Base-by-base conservation (phyloP, 1,140 invertebrate genomes). In the Papilio helenus region DNA sequence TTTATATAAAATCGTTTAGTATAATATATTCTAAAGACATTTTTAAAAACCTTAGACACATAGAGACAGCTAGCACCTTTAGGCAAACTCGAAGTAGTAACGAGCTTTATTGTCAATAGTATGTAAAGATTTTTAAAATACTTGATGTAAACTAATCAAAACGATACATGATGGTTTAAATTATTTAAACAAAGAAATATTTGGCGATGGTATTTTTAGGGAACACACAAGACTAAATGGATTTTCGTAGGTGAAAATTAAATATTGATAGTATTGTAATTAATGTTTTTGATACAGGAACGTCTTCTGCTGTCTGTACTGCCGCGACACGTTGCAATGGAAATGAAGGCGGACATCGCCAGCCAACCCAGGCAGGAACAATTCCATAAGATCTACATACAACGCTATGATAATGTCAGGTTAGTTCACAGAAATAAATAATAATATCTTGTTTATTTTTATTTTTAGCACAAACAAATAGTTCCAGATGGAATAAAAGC, bases 301-400 rank as follows among this genome's bases (percentile, higher is more conserved):
- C 96, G 98, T 71, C 96, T 99, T 71, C 94, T 99, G 86, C 95
- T 99, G 74, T 99, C 98, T 51, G 98, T 99, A 55, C 95, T 99
- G 72, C 99, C 99, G 0, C 96, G 98, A 76, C 98, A 99, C 94
- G 98, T 99, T 82, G 99, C 99, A 51, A 98, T 99, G 96, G 98
- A 99, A 95, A 99, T 99, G 98, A 99, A 99, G 95, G 97, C 98
- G 34, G 98, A 99, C 93, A 99, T 99, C 88, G 98, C 98, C 34
- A 98, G 96, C 51, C 98, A 98, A 92, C 97, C 97, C 42, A 97
- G 97, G 89, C 97, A 99, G 90, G 97, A 97, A 49, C 98, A 98
- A 95, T 99, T 99, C 93, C 98, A 99, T 92, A 99, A 99, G 95
- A 99, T 99, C 90, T 99, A 99, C 95, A 99, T 99, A 88, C 98